Conservation (phyloP, 1,140 invertebrate species). For the Bombus waltoni region DNA sequence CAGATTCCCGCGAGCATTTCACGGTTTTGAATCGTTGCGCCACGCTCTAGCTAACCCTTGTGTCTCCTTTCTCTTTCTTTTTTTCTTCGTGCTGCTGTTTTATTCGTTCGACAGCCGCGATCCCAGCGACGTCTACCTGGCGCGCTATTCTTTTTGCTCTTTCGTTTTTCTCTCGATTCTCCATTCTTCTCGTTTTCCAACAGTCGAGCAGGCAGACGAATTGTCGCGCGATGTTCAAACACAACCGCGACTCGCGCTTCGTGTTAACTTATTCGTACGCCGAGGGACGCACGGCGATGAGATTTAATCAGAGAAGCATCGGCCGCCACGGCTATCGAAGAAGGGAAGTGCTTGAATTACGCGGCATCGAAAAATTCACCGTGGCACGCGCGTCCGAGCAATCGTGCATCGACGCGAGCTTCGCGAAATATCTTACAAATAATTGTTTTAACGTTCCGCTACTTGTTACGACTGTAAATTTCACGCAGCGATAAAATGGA, state of each 20-base stretch:
- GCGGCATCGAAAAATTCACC: not conserved
- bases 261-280: constrained; percentile 54
- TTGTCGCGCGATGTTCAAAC: constrained; percentile 1
- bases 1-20: constrained; percentile 50
- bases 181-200: not conserved
- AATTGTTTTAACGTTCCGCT: not conserved
- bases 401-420: constrained; percentile 9
- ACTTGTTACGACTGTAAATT: not conserved
- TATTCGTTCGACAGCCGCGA: constrained; percentile 27
- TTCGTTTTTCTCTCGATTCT: not conserved
- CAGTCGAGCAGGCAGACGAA: not conserved
- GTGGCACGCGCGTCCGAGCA: not conserved
- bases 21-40: constrained; percentile 40
- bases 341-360: not conserved
- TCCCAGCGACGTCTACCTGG: constrained; percentile 14
- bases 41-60: not conserved
- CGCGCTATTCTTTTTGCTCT: not conserved
- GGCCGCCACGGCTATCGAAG: not conserved
- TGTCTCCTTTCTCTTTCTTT: not conserved
- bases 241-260: not conserved
- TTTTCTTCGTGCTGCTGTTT: not conserved
- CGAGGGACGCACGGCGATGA: constrained; percentile 8
- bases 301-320: constrained; percentile 12
- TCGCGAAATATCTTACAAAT: not conserved
- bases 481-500: not conserved